Evolutionary conservation across 1,140 invertebrate species (phyloP), one percentile per base, ranked within the genome.

Genomic region (Gryon sp.): DNA sequence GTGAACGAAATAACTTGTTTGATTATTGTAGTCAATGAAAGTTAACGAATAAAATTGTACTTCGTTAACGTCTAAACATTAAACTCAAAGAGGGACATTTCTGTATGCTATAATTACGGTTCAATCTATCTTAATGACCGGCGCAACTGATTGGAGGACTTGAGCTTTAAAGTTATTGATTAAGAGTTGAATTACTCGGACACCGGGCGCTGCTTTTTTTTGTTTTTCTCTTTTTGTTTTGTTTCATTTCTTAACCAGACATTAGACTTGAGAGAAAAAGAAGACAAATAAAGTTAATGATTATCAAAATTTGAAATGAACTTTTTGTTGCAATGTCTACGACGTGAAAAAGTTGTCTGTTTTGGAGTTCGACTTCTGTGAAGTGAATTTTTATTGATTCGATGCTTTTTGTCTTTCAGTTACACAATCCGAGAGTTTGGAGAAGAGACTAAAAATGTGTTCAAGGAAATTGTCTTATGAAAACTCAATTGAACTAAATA

Each of bases 11-110:
- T 68, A 63, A 78, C 69, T 68, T 65, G 76, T 78, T 78, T 73
- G 68, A 78, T 78, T 78, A 78, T 78, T 69, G 53, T 69, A 57
- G 63, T 76, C 62, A 73, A 73, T 73, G 68, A 78, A 73, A 78
- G 68, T 73, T 78, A 69, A 78, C 68, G 76, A 78, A 72, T 78
- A 78, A 73, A 78, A 78, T 78, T 78, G 76, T 74, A 74, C 76
- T 78, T 78, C 69, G 69, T 78, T 78, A 78, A 78, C 63, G 57
- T 78, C 69, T 69, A 78, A 78, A 78, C 76, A 74, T 62, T 57
- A 68, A 63, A 68, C 75, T 73, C 34, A 48, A 65, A 69, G 76
- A 65, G 76, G 57, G 69, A 73, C 59, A 69, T 78, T 78, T 72
- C 72, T 65, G 62, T 24, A 40, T 53, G 57, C 68, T 69, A 53